Base-by-base conservation (phyloP, 2,888 invertebrate genomes). In the Leptopilina drosophilae region DNA sequence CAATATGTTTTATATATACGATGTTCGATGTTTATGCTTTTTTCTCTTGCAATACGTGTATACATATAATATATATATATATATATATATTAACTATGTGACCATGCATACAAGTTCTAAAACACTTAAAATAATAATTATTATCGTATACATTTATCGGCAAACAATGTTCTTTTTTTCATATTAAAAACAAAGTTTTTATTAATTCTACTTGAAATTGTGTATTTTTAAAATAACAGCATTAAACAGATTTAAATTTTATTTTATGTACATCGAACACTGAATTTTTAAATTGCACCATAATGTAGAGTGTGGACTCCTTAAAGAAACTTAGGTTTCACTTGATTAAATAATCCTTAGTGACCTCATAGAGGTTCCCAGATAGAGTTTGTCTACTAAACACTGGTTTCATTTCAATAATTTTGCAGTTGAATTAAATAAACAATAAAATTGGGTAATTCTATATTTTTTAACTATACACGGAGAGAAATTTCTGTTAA, bases 11-110 rank as follows among this genome's bases (percentile, higher is more conserved):
- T 33, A 26, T 33, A 56, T 86, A 56, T 86, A 82, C 84, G 81
- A 83, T 85, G 87, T 86, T 88, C 84, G 84, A 87, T 87, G 88
- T 88, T 87, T 84, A 82, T 82, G 82, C 85, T 84, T 86, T 79
- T 82, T 76, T 83, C 78, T 80, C 65, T 83, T 80, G 77, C 81
- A 80, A 81, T 69, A 69, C 69, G 69, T 53, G 33, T 26, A 69
- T 69, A 69, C 46, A 46, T 46, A 46, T 46, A 46, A 46, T 46
- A 9, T 33, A 33, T 33, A 33, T 1, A 20, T 20, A 20, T 20
- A 20, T 20, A 20, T 20, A 20, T 20, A 20, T 20, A 20, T 20
- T 20, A 20, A 46, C 46, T 9, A 46, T 46, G n/a, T 59, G 7
- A 59, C 53, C 53, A 20, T 53, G 53, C 53, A 69, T 53, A 67